Conservation (phyloP, 2,888 invertebrate species). For the Leucophora obtusa region DNA sequence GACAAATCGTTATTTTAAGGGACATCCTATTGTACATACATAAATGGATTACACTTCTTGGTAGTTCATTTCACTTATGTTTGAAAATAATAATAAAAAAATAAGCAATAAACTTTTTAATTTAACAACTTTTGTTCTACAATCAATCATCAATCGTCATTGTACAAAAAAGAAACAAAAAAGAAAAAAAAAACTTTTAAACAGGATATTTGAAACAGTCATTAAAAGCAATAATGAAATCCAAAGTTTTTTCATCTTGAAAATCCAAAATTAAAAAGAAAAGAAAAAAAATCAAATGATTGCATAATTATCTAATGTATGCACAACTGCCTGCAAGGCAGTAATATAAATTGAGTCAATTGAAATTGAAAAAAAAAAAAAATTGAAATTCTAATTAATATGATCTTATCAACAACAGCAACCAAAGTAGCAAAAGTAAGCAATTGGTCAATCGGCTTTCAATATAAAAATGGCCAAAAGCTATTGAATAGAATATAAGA, state of each 20-base stretch:
- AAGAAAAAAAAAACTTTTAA: constrained; percentile 10
- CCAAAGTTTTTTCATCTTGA: not conserved
- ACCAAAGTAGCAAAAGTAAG: constrained; percentile 4
- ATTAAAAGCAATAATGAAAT: constrained; percentile 26
- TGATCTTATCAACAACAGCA: constrained; percentile 28
- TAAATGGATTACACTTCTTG: no score
- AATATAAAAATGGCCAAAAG: constrained; percentile 40
- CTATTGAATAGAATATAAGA: constrained; percentile 20
- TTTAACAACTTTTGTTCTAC: constrained; percentile 7
- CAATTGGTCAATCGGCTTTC: constrained; percentile 31
- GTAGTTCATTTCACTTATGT: no score
- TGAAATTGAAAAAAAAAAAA: constrained; percentile 9
- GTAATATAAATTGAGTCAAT: not conserved
- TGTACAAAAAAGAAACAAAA: not conserved
- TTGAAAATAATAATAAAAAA: no score
- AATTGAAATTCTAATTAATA: constrained; percentile 30
- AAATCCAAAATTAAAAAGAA: not conserved
- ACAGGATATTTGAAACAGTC: constrained; percentile 45
- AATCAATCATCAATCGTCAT: not conserved
- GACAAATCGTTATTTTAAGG: no score
- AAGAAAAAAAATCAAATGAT: not conserved
- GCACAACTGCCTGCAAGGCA: constrained; percentile 5
- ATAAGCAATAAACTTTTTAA: not conserved
- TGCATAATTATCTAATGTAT: constrained; percentile 20
- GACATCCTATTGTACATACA: no score